These are phyloP conservation scores for Eufriesea mexicana DNA, from an alignment of 1,140 invertebrate genomes.

Conservation along the genomic window DNA sequence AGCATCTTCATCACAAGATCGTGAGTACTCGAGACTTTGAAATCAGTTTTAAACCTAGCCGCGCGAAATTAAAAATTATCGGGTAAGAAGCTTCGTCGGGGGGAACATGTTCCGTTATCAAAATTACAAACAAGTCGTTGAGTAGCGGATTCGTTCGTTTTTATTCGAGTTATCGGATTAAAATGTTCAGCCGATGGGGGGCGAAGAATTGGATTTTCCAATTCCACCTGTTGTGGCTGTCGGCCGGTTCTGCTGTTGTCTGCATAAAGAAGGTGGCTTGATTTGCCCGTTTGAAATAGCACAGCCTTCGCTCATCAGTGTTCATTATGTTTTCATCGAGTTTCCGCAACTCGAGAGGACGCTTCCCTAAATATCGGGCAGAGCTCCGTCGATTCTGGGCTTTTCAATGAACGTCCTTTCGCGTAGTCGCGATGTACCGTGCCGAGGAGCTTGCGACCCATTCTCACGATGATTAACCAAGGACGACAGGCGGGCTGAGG, in stretches of 20 bases:
- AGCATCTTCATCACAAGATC: slow-evolving; percentile 94
- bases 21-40: slow-evolving; percentile 84
- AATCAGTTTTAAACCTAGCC: no score
- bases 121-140: no score
- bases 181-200: no score
- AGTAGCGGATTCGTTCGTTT: no score
- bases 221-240: slow-evolving; percentile 48
- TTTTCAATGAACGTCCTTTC: background rate
- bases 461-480: background rate
- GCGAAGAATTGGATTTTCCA: background rate
- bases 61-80: no score
- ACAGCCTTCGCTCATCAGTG: background rate
- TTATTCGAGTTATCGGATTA: no score
- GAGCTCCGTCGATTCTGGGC: background rate
- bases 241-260: background rate
- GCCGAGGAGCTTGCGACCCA: background rate
- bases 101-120: no score
- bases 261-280: background rate
- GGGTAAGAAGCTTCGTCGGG: no score
- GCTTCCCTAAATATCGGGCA: slow-evolving; percentile 1
- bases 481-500: background rate
- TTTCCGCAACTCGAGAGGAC: background rate
- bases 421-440: background rate
- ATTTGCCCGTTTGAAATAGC: background rate
- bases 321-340: slow-evolving; percentile 21